These are phyloP conservation scores for Siniperca obscura DNA, from an alignment of 2,797 vertebrate genomes.

Conservation along the genomic window DNA sequence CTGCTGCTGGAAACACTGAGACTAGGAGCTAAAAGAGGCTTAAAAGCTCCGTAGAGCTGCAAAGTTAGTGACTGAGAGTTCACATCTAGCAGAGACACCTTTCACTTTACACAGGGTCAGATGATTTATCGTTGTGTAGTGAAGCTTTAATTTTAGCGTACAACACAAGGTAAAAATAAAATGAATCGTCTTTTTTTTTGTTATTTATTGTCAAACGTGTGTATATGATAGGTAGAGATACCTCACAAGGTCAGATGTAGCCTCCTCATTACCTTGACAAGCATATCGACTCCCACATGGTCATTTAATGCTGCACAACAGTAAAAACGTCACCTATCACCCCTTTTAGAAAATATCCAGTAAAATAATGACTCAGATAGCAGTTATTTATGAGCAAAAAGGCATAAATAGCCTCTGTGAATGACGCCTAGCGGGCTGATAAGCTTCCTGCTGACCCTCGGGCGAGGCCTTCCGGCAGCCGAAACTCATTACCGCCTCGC, in stretches of 20 bases:
- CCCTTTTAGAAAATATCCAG: constrained; percentile 19
- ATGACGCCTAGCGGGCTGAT: constrained; percentile 36
- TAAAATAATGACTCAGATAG: constrained; percentile 33
- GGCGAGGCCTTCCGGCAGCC: constrained; percentile 35
- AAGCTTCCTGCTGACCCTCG: constrained; percentile 39
- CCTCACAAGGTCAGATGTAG: neutral
- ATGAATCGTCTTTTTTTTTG: neutral
- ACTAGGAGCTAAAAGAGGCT: too few relatives aligned
- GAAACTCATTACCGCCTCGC: constrained; percentile 55
- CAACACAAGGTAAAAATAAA: neutral
- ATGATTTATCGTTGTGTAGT: too few relatives aligned
- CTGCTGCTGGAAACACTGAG: too few relatives aligned
- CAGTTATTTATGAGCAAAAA: constrained; percentile 40
- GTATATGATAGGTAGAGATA: neutral
- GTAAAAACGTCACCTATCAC: constrained; percentile 28
- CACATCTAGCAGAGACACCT: too few relatives aligned
- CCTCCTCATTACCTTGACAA: constrained; percentile 7
- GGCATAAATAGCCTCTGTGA: constrained; percentile 26
- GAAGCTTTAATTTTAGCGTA: neutral
- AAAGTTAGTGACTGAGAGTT: too few relatives aligned
- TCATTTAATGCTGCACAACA: constrained; percentile 11
- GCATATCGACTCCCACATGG: neutral
- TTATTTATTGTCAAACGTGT: neutral
- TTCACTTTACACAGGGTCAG: too few relatives aligned
- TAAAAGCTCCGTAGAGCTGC: too few relatives aligned